phyloP scores from a whole-genome alignment of 1,140 invertebrate genomes.

The Uloborus diversus region DNA sequence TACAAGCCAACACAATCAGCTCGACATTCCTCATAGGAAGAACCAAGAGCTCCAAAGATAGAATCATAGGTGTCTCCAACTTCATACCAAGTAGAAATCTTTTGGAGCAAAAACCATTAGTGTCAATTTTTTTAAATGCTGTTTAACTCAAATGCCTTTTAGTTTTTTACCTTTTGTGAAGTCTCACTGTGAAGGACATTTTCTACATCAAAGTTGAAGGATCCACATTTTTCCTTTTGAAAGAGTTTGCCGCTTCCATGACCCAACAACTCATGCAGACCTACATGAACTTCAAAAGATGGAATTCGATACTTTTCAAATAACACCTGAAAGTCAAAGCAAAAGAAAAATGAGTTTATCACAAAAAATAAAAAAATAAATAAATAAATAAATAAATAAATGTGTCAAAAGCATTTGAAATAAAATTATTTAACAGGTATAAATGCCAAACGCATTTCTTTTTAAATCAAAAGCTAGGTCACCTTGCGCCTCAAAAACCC shows the following conservation, averaged over 20 bases:
- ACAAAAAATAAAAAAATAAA: too few relatives aligned
- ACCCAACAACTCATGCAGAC: slow-evolving; percentile 91
- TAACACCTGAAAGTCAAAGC: slow-evolving; percentile 67
- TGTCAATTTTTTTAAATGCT: too few relatives aligned
- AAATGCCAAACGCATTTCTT: too few relatives aligned
- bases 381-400: too few relatives aligned
- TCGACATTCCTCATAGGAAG: slow-evolving; percentile 92
- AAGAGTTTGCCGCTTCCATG: slow-evolving; percentile 96
- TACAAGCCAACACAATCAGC: slow-evolving; percentile 94
- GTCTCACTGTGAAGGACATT: slow-evolving; percentile 82
- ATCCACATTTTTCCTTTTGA: slow-evolving; percentile 77
- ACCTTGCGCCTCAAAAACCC: too few relatives aligned
- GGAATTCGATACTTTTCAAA: slow-evolving; percentile 77
- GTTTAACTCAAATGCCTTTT: too few relatives aligned
- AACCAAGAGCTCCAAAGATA: slow-evolving; percentile 85
- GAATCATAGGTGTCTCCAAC: slow-evolving; percentile 91
- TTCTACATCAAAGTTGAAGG: slow-evolving; percentile 82
- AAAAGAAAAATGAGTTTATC: too few relatives aligned
- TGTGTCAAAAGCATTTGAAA: too few relatives aligned
- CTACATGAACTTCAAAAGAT: slow-evolving; percentile 87
- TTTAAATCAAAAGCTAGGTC: too few relatives aligned
- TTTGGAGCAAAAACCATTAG: slow-evolving; percentile 43
- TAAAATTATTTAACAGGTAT: too few relatives aligned
- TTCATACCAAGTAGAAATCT: slow-evolving; percentile 76
- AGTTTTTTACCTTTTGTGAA: slow-evolving; percentile 68